Conservation (phyloP, 2,797 vertebrate species). For the Coracias cyanogaster region DNA sequence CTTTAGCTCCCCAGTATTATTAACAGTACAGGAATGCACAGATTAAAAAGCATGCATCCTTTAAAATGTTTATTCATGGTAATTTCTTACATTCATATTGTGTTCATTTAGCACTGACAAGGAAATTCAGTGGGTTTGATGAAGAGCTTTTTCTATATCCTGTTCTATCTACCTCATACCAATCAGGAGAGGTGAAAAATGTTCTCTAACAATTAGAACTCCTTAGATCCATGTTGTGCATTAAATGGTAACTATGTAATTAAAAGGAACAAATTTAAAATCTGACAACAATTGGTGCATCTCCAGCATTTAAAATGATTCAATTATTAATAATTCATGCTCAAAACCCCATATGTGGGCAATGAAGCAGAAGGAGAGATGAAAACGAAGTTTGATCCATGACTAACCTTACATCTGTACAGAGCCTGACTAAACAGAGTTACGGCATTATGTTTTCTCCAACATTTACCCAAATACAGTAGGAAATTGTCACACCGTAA, state of each 20-base stretch:
- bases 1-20: not conserved
- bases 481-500: slow-evolving; percentile 59
- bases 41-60: not conserved
- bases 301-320: slow-evolving; percentile 90
- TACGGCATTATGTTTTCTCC: slow-evolving; percentile 58
- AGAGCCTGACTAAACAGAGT: slow-evolving; percentile 57
- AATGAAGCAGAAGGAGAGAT: slow-evolving; percentile 79
- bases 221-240: slow-evolving; percentile 72
- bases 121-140: slow-evolving; percentile 22
- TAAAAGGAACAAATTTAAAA: slow-evolving; percentile 90
- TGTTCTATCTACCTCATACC: not conserved
- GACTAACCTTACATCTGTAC: slow-evolving; percentile 77
- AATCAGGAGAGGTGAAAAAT: slow-evolving; percentile 23
- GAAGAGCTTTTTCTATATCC: not conserved
- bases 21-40: not conserved
- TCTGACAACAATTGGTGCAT: slow-evolving; percentile 88
- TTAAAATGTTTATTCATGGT: not conserved
- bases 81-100: not conserved
- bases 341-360: slow-evolving; percentile 85
- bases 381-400: slow-evolving; percentile 78
- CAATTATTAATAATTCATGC: slow-evolving; percentile 88
- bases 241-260: slow-evolving; percentile 85
- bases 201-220: slow-evolving; percentile 64
- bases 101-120: slow-evolving; percentile 14
- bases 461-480: slow-evolving; percentile 64